Evolutionary conservation across 2,797 vertebrate genomes (phyloP).

Genomic region (Coracias cyanogaster): DNA sequence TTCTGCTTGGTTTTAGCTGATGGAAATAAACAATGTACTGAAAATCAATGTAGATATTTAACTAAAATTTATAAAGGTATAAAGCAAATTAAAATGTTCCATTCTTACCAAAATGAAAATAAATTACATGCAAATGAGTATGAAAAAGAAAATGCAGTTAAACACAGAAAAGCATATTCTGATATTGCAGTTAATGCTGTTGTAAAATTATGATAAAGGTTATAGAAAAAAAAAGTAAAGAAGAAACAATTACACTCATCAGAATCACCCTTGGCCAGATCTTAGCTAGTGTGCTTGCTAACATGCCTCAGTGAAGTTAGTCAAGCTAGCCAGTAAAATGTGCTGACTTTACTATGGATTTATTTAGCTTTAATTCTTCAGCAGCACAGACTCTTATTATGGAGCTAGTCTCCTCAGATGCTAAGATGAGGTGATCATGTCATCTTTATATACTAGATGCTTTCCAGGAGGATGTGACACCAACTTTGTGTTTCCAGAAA

Average conservation of each 20-base stretch:
- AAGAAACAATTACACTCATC: neutral
- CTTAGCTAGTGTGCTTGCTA: neutral
- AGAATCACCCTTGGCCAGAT: neutral
- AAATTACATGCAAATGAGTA: neutral
- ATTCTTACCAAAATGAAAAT: neutral
- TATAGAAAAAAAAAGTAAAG: neutral
- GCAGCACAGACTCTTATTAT: neutral
- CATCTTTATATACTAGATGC: neutral
- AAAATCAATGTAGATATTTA: neutral
- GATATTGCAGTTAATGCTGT: neutral
- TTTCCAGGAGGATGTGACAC: slow-evolving; percentile 40
- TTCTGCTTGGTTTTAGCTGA: neutral
- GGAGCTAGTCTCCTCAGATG: neutral
- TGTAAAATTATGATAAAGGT: neutral
- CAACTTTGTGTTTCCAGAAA: slow-evolving; percentile 47
- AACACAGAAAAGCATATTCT: neutral
- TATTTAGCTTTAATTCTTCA: neutral
- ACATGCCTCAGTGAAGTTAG: neutral
- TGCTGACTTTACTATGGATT: neutral
- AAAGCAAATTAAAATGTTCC: neutral
- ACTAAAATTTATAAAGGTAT: neutral
- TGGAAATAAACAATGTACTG: neutral
- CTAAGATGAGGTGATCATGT: neutral
- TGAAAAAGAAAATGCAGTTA: neutral
- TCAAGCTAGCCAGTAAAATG: neutral